These are phyloP conservation scores for Lasioglossum pauxillum DNA, from an alignment of 2,888 invertebrate genomes.

Conservation along the genomic window DNA sequence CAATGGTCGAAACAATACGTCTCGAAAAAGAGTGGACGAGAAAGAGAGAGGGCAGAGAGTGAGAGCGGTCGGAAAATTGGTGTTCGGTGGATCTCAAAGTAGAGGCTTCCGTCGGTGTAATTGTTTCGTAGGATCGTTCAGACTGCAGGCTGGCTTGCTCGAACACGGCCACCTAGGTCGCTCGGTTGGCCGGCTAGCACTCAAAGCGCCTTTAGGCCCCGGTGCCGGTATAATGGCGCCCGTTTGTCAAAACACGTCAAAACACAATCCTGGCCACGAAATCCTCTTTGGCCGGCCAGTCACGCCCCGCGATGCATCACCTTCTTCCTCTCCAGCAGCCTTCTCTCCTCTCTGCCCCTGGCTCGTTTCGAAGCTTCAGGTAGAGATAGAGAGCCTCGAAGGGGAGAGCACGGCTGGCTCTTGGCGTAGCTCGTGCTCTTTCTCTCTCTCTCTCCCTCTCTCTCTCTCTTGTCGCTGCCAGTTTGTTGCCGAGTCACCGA, in stretches of 20 bases:
- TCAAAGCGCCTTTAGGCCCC: conserved; percentile 71
- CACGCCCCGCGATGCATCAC: conserved; percentile 83
- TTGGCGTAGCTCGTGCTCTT: conserved; percentile 48
- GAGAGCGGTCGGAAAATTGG: conserved; percentile 36
- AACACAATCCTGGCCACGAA: conserved; percentile 81
- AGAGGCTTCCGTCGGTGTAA: conserved; percentile 67
- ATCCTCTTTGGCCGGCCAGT: conserved; percentile 73
- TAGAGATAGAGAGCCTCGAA: conserved; percentile 35
- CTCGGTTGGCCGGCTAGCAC: conserved; percentile 69
- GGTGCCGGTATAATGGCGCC: conserved; percentile 80
- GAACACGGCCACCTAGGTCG: conserved; percentile 80
- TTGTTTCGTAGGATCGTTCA: conserved; percentile 72
- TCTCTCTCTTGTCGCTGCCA: background rate
- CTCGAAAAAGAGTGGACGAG: background rate
- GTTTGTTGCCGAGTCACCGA: conserved; percentile 72
- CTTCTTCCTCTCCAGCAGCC: conserved; percentile 47
- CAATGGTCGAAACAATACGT: background rate
- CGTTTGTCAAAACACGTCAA: conserved; percentile 84
- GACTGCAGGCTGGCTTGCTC: conserved; percentile 42
- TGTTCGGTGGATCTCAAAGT: conserved; percentile 51
- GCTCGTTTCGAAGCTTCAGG: conserved; percentile 59
- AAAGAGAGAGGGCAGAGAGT: background rate
- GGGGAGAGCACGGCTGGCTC: background rate
- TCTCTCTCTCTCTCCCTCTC: background rate
- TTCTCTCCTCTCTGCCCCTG: conserved; percentile 34